These are phyloP conservation scores for Syngnathus scovelli DNA, from an alignment of 2,113 vertebrate species.

Conservation along the genomic window DNA sequence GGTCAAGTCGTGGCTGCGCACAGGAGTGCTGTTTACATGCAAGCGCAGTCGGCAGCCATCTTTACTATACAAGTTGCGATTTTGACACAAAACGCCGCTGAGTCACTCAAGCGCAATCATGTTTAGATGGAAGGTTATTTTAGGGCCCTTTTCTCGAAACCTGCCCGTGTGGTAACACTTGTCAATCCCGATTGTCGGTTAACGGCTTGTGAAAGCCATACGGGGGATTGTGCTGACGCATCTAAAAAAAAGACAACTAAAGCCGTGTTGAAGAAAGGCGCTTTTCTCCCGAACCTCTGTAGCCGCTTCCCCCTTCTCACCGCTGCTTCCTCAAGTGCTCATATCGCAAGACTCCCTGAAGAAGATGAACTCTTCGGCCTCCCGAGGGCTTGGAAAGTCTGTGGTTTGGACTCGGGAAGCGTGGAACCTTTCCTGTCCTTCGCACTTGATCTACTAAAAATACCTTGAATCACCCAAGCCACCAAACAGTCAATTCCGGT, in stretches of 20 bases:
- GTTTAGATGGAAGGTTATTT: constrained; percentile 30
- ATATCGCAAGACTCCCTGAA: background rate
- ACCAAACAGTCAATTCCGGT: background rate
- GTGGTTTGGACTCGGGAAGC: background rate
- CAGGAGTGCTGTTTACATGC: background rate
- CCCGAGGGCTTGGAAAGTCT: background rate
- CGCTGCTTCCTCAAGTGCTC: constrained; percentile 49
- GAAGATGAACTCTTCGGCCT: background rate
- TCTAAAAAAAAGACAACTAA: constrained; percentile 24
- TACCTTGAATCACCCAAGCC: background rate
- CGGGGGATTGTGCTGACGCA: constrained; percentile 51
- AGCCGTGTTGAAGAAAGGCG: constrained; percentile 45
- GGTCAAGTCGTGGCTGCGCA: constrained; percentile 4
- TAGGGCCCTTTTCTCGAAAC: constrained; percentile 49
- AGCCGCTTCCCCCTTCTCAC: constrained; percentile 51
- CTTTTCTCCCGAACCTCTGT: constrained; percentile 46
- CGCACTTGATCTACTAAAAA: background rate
- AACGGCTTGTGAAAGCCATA: constrained; percentile 62
- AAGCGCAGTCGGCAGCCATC: background rate
- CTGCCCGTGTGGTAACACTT: constrained; percentile 48
- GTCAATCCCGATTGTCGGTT: constrained; percentile 45
- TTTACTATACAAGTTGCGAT: background rate
- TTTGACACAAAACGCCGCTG: background rate
- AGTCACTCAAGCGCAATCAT: constrained; percentile 6
- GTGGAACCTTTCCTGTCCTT: background rate